Evolutionary conservation across 2,113 vertebrate genomes (phyloP).

Genomic region (Spea bombifrons): DNA sequence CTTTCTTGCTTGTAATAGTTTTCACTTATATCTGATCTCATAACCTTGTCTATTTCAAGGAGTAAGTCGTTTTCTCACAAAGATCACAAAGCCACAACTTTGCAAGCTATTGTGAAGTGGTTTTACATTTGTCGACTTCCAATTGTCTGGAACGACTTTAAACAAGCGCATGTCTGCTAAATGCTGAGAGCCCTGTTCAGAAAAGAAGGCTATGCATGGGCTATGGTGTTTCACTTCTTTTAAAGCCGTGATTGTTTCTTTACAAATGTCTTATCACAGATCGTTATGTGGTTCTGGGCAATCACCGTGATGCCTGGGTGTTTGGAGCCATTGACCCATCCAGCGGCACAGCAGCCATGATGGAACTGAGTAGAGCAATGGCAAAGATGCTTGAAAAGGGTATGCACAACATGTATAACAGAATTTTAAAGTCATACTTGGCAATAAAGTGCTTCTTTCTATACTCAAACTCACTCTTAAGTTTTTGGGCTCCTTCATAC

Average conservation of each 20-base stretch:
- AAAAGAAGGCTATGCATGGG: not conserved
- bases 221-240: not conserved
- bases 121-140: too few relatives aligned
- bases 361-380: conserved; percentile 32
- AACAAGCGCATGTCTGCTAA: not conserved
- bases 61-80: too few relatives aligned
- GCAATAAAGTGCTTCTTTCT: too few relatives aligned
- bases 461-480: too few relatives aligned
- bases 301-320: conserved; percentile 42
- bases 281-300: conserved; percentile 39
- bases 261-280: conserved; percentile 7
- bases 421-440: too few relatives aligned
- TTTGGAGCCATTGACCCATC: conserved; percentile 44
- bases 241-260: not conserved
- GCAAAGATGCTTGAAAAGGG: conserved; percentile 28
- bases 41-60: too few relatives aligned
- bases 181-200: too few relatives aligned
- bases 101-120: too few relatives aligned
- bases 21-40: too few relatives aligned
- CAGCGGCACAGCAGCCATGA: conserved; percentile 40
- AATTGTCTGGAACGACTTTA: not conserved
- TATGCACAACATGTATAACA: not conserved
- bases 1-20: too few relatives aligned
- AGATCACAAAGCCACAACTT: too few relatives aligned
- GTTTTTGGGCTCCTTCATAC: too few relatives aligned